Base-by-base conservation (phyloP, 2,888 invertebrate species). In the Drosophila melanosoma region DNA sequence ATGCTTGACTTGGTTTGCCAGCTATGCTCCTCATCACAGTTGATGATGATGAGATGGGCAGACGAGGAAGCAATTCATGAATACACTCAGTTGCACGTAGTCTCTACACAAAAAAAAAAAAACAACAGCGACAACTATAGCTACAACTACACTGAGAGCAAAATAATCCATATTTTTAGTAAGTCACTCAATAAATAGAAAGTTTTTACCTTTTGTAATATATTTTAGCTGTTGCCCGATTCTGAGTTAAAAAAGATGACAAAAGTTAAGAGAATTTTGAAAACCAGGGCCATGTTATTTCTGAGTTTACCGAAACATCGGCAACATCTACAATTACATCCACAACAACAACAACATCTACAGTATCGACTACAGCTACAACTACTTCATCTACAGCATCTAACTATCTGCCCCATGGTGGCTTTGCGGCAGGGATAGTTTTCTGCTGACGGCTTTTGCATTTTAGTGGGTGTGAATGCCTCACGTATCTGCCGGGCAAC, bases 1-100 rank as follows among this genome's bases (percentile, higher is more conserved):
- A 89, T 86, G 86, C 82, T 85, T 70, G 77, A 81, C 79, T 80
- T 81, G 69, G 74, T 81, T 87, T 78, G 76, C 45, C 61, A 65
- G 52, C 38, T 38, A n/a, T 35, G 40, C 42, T 29, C 2, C 20
- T 42, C 42, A 20, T 29, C n/a, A 10, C 42, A 57, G 35, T 45
- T 26, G 5, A 20, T 48, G 51, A 15, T 20, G 42, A n/a, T 56
- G 45, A 63, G 48, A 54, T 20, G 12, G 33, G 32, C 61, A 64
- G 48, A 62, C 48, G 8, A 33, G 42, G 33, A 65, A 52, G 12
- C 35, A 33, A 38, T n/a, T 20, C 51, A 38, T 36, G 69, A 60
- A 59, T 69, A 36, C 58, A 65, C 51, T 35, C 15, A 35, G 53
- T 52, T 61, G 63, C 70, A 76, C 74, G 74, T 76, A 33, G 54